Evolutionary conservation across 2,113 vertebrate species (phyloP).

Genomic region (Rana temporaria): DNA sequence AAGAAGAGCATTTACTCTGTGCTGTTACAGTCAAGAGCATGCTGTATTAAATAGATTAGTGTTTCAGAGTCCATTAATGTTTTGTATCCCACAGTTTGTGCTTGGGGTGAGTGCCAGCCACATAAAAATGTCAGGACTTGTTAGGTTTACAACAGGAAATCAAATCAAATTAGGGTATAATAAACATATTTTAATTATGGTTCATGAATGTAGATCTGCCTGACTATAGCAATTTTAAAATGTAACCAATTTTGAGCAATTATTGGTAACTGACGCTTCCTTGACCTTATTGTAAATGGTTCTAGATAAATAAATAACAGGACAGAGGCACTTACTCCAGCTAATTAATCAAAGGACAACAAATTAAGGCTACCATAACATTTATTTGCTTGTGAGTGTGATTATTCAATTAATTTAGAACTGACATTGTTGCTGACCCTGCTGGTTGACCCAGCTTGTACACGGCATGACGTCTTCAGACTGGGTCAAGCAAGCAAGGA

Average conservation of each 20-base stretch:
- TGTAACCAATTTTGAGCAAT: not conserved
- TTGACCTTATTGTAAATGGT: too few species aligned
- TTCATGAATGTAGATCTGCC: not conserved
- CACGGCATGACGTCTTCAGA: too few species aligned
- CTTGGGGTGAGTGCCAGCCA: constrained; percentile 25
- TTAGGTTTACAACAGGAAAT: constrained; percentile 8
- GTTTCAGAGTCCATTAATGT: constrained; percentile 32
- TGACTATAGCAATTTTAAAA: not conserved
- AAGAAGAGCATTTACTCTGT: constrained; percentile 33
- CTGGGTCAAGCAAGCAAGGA: too few species aligned
- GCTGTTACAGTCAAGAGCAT: constrained; percentile 38
- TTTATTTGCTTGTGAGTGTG: too few species aligned
- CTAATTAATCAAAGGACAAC: too few species aligned
- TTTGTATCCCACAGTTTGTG: constrained; percentile 24
- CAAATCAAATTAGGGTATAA: not conserved
- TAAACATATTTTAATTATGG: constrained; percentile 5
- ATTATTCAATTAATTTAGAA: too few species aligned
- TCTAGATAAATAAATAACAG: too few species aligned
- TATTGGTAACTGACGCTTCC: not conserved
- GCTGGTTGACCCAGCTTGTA: too few species aligned
- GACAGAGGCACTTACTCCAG: too few species aligned
- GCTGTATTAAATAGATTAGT: constrained; percentile 42
- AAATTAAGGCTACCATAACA: too few species aligned
- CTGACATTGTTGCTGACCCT: too few species aligned
- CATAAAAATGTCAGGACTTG: constrained; percentile 16